These are phyloP conservation scores for Parnassius mnemosyne DNA, from an alignment of 2,888 invertebrate genomes.

Conservation along the genomic window DNA sequence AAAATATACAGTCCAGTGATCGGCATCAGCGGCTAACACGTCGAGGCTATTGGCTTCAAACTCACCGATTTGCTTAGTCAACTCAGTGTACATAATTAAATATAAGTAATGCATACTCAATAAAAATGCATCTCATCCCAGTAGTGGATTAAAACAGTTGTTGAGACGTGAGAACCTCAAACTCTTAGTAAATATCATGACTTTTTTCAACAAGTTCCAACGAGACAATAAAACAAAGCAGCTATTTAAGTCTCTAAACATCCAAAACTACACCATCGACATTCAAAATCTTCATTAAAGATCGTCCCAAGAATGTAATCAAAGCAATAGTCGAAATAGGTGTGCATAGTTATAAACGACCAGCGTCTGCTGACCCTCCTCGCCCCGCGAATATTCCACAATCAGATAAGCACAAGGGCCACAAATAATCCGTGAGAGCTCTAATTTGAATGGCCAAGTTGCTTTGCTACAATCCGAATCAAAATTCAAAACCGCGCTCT, in stretches of 20 bases:
- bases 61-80: too few species aligned
- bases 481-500: conserved; percentile 81
- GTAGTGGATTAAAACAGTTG: too few species aligned
- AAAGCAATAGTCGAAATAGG: conserved; percentile 75
- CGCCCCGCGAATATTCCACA: conserved; percentile 35
- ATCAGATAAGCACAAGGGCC: conserved; percentile 49
- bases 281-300: conserved; percentile 72
- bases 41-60: too few species aligned
- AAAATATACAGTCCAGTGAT: too few species aligned
- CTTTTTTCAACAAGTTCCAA: not conserved
- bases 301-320: conserved; percentile 71
- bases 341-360: conserved; percentile 68
- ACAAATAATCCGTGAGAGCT: conserved; percentile 62
- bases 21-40: too few species aligned
- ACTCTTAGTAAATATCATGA: too few species aligned
- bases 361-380: conserved; percentile 45
- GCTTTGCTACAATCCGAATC: conserved; percentile 74
- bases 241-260: conserved; percentile 55
- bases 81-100: too few species aligned
- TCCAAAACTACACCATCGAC: conserved; percentile 39
- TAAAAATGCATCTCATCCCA: too few species aligned
- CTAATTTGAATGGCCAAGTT: conserved; percentile 65
- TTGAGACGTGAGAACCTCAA: too few species aligned
- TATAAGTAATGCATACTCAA: too few species aligned
- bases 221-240: conserved; percentile 26